A percentile compares a stretch with the other conserved stretches of the same genome.
These are phyloP conservation scores for Xestobium rufovillosum DNA, from an alignment of 2,888 invertebrate species.

Conservation along the genomic window DNA sequence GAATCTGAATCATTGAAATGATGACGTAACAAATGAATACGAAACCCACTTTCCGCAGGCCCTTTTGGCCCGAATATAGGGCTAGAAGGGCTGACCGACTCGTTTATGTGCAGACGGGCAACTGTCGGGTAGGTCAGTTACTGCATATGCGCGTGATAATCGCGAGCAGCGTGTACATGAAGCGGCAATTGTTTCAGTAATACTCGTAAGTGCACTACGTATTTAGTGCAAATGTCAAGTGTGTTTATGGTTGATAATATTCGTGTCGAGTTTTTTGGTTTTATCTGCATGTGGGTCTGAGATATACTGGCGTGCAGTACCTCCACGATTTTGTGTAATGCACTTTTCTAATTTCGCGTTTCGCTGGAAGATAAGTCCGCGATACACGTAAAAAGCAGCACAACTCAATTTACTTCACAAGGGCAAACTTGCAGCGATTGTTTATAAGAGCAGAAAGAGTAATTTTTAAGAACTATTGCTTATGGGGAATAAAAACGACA, in stretches of 20 bases:
- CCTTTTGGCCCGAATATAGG: conserved; percentile 39
- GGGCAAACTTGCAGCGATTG: too few relatives aligned
- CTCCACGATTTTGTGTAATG: not conserved
- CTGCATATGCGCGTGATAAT: conserved; percentile 41
- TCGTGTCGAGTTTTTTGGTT: too few relatives aligned
- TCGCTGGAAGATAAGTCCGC: conserved; percentile 10
- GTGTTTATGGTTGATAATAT: too few relatives aligned
- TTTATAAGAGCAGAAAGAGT: too few relatives aligned
- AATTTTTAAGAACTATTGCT: too few relatives aligned
- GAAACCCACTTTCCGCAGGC: conserved; percentile 32
- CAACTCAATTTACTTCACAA: too few relatives aligned
- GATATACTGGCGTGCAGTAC: too few relatives aligned
- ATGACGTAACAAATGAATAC: conserved; percentile 21
- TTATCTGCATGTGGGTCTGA: too few relatives aligned
- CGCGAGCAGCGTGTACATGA: conserved; percentile 20
- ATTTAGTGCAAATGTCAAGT: too few relatives aligned
- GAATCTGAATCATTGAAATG: conserved; percentile 9
- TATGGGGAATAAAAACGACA: too few relatives aligned
- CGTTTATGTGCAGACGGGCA: conserved; percentile 38
- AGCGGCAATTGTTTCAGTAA: conserved; percentile 24
- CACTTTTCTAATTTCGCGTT: not conserved
- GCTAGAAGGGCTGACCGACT: conserved; percentile 36
- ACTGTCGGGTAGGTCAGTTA: conserved; percentile 44
- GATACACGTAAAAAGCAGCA: too few relatives aligned
- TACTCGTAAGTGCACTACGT: conserved; percentile 5